Base-by-base conservation (phyloP, 2,113 vertebrate species). In the Syngnathoides biaculeatus region DNA sequence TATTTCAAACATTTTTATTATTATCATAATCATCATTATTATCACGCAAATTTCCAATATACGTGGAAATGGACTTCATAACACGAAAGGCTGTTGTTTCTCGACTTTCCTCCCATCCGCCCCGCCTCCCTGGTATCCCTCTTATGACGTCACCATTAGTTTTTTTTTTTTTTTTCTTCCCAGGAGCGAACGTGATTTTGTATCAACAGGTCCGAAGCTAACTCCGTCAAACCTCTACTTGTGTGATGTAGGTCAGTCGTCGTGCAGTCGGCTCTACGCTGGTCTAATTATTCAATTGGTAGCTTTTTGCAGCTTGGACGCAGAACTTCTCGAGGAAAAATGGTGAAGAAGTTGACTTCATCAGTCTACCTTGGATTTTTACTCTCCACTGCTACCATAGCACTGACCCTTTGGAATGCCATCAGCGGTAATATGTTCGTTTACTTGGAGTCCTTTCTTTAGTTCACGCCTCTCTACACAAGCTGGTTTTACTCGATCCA, bases 51-150 rank as follows among this genome's bases (percentile, higher is more conserved):
- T 52, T 52, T 2, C 14, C 8, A 8, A 8, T 47, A 19, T 52
- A n/a, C 10, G 11, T 22, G n/a, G 48, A 8, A 52, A 22, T 22
- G 19, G n/a, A 3, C 48, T 52, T 52, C 9, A 8, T 22, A 8
- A 13, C 14, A 14, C 22, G 1, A 13, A 12, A 11, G 8, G 6
- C 7, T 0, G 52, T 55, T 26, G 1, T 22, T 35, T 19, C 5
- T 47, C 9, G 12, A 47, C 4, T 67, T 57, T 65, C 61, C 39
- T 11, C 64, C 4, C 39, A 24, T 14, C 57, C 38, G 82, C 47
- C 76, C 86, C 86, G 79, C 88, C 85, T 79, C 39, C 65, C 1
- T 48, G 74, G 80, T 57, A 77, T 43, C 67, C 65, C 80, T 65
- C 12, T 38, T 69, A 60, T 81, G 78, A 88, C 83, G 84, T 86